phyloP scores from a whole-genome alignment of 2,888 invertebrate genomes.

The Creontiades dilutus region DNA sequence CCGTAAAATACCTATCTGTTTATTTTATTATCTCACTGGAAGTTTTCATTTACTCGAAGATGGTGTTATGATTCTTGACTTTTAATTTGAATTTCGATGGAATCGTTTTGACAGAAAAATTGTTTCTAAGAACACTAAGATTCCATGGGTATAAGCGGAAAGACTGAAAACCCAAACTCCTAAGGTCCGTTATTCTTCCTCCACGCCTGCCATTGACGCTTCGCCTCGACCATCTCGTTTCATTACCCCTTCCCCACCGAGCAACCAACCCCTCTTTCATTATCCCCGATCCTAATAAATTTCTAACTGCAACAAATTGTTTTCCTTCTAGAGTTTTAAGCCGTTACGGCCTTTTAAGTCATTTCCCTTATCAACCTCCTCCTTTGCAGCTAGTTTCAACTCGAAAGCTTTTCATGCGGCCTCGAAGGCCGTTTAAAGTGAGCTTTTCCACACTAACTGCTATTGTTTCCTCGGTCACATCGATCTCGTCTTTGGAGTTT shows the following conservation, averaged over 20 bases:
- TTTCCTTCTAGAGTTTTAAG: conserved; percentile 61
- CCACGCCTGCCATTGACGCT: conserved; percentile 62
- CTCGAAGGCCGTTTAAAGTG: conserved; percentile 1
- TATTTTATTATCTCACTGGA: no score
- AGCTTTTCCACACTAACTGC: conserved; percentile 5
- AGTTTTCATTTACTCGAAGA: no score
- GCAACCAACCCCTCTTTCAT: conserved; percentile 45
- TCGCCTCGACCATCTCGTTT: conserved; percentile 34
- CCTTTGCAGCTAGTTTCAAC: conserved; percentile 40
- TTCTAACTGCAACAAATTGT: conserved; percentile 69
- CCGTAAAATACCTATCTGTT: no score
- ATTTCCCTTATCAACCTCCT: conserved; percentile 64
- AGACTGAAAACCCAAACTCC: neutral
- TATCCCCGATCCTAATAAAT: conserved; percentile 58
- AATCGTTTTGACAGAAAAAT: neutral
- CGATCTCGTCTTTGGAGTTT: neutral
- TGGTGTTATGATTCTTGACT: neutral
- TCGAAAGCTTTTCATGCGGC: neutral
- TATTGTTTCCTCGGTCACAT: neutral
- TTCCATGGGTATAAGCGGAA: neutral
- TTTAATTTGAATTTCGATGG: neutral
- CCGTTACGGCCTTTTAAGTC: conserved; percentile 61
- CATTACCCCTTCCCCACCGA: conserved; percentile 26
- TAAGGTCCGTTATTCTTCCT: conserved; percentile 59
- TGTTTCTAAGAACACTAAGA: neutral